Base-by-base conservation (phyloP, 2,797 vertebrate species). In the Vultur gryphus region DNA sequence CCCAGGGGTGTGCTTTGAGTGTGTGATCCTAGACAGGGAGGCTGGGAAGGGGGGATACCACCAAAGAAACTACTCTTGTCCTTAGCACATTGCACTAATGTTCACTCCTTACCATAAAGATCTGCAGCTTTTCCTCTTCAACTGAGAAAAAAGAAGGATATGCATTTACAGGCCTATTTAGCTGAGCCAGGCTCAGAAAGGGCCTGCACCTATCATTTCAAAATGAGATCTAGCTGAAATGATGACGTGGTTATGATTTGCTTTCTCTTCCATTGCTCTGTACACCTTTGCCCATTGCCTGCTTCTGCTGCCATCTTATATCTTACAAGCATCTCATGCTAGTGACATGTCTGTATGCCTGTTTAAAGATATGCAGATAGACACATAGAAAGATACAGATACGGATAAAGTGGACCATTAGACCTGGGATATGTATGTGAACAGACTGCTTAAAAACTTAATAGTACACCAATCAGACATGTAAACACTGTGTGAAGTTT, bases 401-500 rank as follows among this genome's bases (percentile, higher is more conserved):
- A 35, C 1, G n/a, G 25, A 11, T 31, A 15, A 81, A 87, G 15
- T 4, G 3, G 23, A 20, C 49, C 15, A 18, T 37, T n/a, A 75
- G 35, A 67, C 3, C 46, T 48, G 33, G 26, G n/a, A 28, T 11
- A 29, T 0, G 0, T 55, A n/a, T 33, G 8, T 20, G 43, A 91
- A 62, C 7, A 82, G 26, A 41, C 17, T 41, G 7, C 20, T 66
- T 49, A 31, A 83, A 89, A 83, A 6, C 28, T 35, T 67, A 25
- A 13, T 1, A 48, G 28, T 26, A 39, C 24, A 49, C 7, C 12
- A 35, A 44, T 41, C 25, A 80, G 46, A 51, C 23, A 10, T 10
- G 14, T 46, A 89, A 84, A 61, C 21, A 23, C 24, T 2, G 1
- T 21, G 48, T 43, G 37, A 78, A 48, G 16, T 84, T 90, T 61